These are phyloP conservation scores for Drosophila meridiana DNA, from an alignment of 2,888 invertebrate genomes.

Conservation along the genomic window DNA sequence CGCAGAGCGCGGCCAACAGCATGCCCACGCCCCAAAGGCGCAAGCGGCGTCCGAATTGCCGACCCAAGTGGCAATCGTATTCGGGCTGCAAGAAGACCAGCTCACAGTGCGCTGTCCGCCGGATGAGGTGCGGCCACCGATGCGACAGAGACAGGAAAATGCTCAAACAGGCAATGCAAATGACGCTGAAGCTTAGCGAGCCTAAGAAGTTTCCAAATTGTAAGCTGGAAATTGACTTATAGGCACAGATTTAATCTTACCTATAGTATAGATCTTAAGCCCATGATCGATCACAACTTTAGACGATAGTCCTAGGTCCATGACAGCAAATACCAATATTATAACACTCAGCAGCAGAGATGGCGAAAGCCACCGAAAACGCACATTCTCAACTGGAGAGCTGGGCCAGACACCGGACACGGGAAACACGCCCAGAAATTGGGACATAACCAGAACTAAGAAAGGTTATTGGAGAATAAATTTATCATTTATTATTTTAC, in stretches of 20 bases:
- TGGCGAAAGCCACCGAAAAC: conserved; percentile 79
- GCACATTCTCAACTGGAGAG: conserved; percentile 75
- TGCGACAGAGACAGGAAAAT: conserved; percentile 77
- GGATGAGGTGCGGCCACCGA: conserved; percentile 82
- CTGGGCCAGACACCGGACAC: conserved; percentile 85
- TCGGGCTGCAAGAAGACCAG: conserved; percentile 72
- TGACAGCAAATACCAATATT: conserved; percentile 58
- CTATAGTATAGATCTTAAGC: conserved; percentile 80
- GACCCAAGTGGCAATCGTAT: conserved; percentile 69
- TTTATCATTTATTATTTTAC: neutral
- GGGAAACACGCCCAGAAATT: conserved; percentile 86
- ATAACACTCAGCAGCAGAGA: conserved; percentile 60
- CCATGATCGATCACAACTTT: conserved; percentile 73
- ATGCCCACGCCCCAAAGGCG: conserved; percentile 72
- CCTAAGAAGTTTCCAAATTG: conserved; percentile 49
- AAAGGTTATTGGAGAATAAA: neutral
- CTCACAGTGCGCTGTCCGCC: conserved; percentile 75
- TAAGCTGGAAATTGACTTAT: neutral
- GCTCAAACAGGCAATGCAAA: conserved; percentile 69
- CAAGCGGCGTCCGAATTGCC: conserved; percentile 66
- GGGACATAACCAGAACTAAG: conserved; percentile 85
- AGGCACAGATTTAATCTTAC: conserved; percentile 33
- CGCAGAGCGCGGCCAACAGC: conserved; percentile 67
- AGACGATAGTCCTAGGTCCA: conserved; percentile 70
- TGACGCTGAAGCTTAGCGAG: conserved; percentile 80